Evolutionary conservation across 1,140 invertebrate genomes (phyloP).

Genomic region (Drosophila lini): DNA sequence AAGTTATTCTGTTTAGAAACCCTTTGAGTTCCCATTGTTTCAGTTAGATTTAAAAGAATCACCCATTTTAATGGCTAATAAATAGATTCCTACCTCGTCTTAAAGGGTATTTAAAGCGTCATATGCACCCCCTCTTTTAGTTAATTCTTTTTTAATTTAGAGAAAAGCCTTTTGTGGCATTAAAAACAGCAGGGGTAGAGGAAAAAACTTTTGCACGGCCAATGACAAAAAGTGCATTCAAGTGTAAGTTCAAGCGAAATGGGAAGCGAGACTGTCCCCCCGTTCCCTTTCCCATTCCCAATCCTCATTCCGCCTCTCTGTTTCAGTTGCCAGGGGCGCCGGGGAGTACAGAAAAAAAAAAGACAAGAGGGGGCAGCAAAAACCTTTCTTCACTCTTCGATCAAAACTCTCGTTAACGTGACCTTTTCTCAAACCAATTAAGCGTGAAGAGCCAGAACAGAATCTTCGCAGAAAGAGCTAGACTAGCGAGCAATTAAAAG

Average conservation of each 20-base stretch:
- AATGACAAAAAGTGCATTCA: constrained; percentile 70
- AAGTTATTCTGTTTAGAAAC: too few species aligned
- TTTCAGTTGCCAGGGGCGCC: background rate
- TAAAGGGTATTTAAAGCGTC: constrained; percentile 2
- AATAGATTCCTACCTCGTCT: background rate
- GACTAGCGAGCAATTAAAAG: constrained; percentile 70
- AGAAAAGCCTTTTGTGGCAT: constrained; percentile 56
- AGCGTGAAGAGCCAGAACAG: constrained; percentile 45
- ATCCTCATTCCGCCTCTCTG: background rate
- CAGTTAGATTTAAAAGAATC: too few species aligned
- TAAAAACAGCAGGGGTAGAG: background rate
- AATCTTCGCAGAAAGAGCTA: constrained; percentile 26
- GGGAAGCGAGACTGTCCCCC: constrained; percentile 2
- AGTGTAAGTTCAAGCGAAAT: constrained; percentile 48
- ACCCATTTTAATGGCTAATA: too few species aligned
- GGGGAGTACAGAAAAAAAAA: background rate
- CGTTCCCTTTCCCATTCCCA: background rate
- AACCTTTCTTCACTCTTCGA: constrained; percentile 33
- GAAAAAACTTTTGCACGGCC: constrained; percentile 30
- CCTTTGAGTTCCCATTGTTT: too few species aligned
- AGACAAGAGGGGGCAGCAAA: background rate
- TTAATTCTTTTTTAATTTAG: constrained; percentile 50
- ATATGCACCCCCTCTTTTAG: background rate
- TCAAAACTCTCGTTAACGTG: constrained; percentile 72
- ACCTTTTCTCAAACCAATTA: constrained; percentile 74